Base-by-base conservation (phyloP, 2,113 vertebrate genomes). In the Apodemus speciosus region DNA sequence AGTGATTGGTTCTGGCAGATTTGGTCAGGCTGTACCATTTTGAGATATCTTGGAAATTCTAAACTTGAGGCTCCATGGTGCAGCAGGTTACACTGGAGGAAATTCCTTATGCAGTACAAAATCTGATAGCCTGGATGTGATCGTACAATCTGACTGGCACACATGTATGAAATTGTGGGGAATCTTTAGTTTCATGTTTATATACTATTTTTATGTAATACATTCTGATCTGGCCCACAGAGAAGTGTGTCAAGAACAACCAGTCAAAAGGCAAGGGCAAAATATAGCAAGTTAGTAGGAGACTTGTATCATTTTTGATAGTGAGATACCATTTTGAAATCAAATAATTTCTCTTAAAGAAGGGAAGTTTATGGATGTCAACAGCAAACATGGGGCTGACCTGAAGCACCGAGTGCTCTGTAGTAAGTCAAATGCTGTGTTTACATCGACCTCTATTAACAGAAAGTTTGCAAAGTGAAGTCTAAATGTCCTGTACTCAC, bases 181-280 rank as follows among this genome's bases (percentile, higher is more conserved):
- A 71, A 90, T 21, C 7, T 72, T 40, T 16, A 72, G 13, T 71
- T 81, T 68, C 79, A 80, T 77, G 13, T 46, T 71, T 51, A n/a
- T 66, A 40, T 79, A 46, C 53, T 76, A 6, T 32, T 73, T 95
- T 88, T 76, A 71, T 75, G 81, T 95, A 46, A 51, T 40, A 75
- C 85, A 71, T 89, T 90, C 75, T 91, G 62, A 83, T 89, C 84
- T 94, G 64, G 60, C 38, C 86, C 84, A 18, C 68, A 71, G 58
- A 84, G 83, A 35, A 43, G 9, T 90, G 5, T 0, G 64, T 4
- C 9, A 15, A 91, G 68, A 21, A 43, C 62, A n/a, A n/a, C 35
- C 20, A 75, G 58, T 15, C 56, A 89, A 92, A 96, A 89, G 69
- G 30, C 35, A 93, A 93, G 75, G 13, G 8, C 25, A 51, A 91